Percentiles rank a stretch among this genome's conserved stretches.
These are phyloP conservation scores for Rhadinocentrus ornatus DNA, from an alignment of 2,797 vertebrate species.

Conservation along the genomic window DNA sequence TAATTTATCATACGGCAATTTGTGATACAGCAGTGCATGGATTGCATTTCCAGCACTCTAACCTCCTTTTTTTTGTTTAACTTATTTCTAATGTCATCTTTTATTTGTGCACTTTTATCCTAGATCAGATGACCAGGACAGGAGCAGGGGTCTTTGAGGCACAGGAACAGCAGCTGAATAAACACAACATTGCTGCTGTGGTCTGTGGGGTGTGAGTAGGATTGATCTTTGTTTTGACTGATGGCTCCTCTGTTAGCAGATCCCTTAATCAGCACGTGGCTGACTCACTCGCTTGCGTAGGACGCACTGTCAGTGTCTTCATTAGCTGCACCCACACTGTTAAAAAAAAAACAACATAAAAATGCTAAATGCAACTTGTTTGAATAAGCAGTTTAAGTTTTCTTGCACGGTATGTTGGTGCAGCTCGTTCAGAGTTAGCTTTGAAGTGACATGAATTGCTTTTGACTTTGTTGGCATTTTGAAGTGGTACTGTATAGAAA, in stretches of 20 bases:
- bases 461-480: constrained; percentile 9
- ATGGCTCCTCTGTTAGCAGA: constrained; percentile 56
- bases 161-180: constrained; percentile 60
- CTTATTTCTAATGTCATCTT: background rate
- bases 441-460: constrained; percentile 5
- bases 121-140: constrained; percentile 47
- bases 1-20: constrained; percentile 39
- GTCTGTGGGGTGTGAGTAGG: constrained; percentile 50
- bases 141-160: constrained; percentile 52
- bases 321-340: constrained; percentile 59
- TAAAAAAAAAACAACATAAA: background rate
- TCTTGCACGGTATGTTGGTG: constrained; percentile 1
- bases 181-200: constrained; percentile 41
- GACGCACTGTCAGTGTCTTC: constrained; percentile 52
- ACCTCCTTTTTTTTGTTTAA: constrained; percentile 1
- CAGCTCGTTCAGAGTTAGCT: background rate
- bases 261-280: constrained; percentile 67
- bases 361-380: constrained; percentile 5
- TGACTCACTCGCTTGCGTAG: constrained; percentile 56
- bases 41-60: constrained; percentile 30
- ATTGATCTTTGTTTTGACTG: constrained; percentile 58
- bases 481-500: background rate
- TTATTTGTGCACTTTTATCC: background rate
- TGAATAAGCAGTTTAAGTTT: constrained; percentile 30
- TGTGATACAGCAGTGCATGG: constrained; percentile 3